phyloP scores from a whole-genome alignment of 2,888 invertebrate species.

The Phengaris arion region DNA sequence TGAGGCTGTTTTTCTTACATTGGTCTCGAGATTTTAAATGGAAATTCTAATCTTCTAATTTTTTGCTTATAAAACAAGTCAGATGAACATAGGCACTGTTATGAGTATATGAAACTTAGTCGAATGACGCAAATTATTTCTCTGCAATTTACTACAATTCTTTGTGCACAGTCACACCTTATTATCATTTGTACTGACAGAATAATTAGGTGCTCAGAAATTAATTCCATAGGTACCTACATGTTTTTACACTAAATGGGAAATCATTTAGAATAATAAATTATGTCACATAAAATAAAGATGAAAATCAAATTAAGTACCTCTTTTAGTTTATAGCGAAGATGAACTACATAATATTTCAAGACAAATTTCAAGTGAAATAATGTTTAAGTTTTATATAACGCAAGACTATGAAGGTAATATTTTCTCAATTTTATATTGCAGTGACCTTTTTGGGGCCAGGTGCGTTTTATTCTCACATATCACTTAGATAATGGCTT shows the following conservation, averaged over 20 bases:
- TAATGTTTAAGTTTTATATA: neutral
- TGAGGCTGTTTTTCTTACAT: slow-evolving; percentile 30
- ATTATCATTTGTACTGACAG: no score
- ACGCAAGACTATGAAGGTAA: neutral
- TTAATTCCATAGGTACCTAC: no score
- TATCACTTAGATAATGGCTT: slow-evolving; percentile 17
- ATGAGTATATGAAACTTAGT: neutral
- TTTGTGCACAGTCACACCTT: no score
- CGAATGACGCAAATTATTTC: no score
- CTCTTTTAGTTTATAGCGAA: no score
- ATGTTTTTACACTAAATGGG: no score
- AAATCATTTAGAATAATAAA: no score
- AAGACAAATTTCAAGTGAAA: neutral
- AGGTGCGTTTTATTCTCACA: slow-evolving; percentile 12
- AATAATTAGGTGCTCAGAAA: no score
- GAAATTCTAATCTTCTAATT: slow-evolving; percentile 20
- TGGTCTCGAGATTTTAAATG: slow-evolving; percentile 24
- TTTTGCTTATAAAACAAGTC: neutral
- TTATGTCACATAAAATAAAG: no score
- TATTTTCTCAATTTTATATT: slow-evolving; percentile 20
- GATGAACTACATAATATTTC: no score
- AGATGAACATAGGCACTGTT: neutral
- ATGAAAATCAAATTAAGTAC: no score
- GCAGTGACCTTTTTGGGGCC: slow-evolving; percentile 14
- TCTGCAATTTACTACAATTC: no score